Base-by-base conservation (phyloP, 2,888 invertebrate species). In the Apoderus coryli region DNA sequence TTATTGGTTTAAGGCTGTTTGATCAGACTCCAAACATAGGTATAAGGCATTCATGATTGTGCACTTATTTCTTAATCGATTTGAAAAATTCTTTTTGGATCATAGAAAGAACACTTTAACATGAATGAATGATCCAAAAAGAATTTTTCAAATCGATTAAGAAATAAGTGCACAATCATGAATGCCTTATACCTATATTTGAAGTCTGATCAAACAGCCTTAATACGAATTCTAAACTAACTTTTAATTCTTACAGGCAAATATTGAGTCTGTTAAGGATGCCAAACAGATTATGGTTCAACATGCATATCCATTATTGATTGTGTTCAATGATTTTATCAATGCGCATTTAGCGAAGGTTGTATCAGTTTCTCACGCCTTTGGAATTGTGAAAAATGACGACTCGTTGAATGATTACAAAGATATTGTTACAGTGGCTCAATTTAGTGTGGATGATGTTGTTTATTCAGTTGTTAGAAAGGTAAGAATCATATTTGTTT, bases 381-480 rank as follows among this genome's bases (percentile, higher is more conserved):
- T 54, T 32, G 32, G 52, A 2, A 33, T 58, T 13, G 46, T 47
- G 1, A 48, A 43, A 36, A 45, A 45, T 2, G 40, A 42, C 27
- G 46, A 49, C 32, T 38, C 28, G 3, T 38, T 48, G 10, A 24
- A 46, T 3, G 31, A 43, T 1, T 40, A 46, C 34, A 33, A 43
- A 2, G 30, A 47, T 22, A 36, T 54, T 27, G 36, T 44, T 1
- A 39, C 49, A 33, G 43, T 56, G 3, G 48, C 48, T 6, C 43
- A 46, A 28, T 52, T 53, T 29, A 40, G 29, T 19, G 40, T 48
- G 3, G 40, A 45, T 14, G 41, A 40, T 4, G 37, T 43, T 22
- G 40, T 34, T 19, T 58, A 57, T 40, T 49, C 50, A 1, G 39
- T 58, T 29, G 27, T 55, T 4, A 47, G 47, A 32, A 53, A 46